Base-by-base conservation (phyloP, 1,140 invertebrate genomes). In the Scaptomyza hsui region DNA sequence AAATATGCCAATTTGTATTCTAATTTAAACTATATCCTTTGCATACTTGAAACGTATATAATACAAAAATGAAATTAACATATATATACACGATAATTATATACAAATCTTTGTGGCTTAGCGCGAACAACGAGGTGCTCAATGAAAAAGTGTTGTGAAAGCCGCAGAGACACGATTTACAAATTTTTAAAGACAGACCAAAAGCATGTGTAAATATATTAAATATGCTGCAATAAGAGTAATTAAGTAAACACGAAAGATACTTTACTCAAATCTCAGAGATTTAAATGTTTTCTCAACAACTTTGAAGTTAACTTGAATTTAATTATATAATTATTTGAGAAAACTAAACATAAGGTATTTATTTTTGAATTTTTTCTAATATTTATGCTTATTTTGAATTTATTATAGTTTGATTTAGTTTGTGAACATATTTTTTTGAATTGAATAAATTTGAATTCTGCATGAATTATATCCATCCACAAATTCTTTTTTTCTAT, bases 371-470 rank as follows among this genome's bases (percentile, higher is more conserved):
- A 21, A 9, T 57, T 48, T 41, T 44, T 59, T 35, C 29, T 52
- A 35, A 26, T 52, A 60, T 41, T 42, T 39, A 59, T 60, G 63
- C 55, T 60, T 62, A 60, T 63, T 52, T 59, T 55, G 10, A 51
- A 65, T 32, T 60, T 52, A 44, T 18, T 42, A 32, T 32, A 32
- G 32, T 53, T 72, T 37, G 6, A 51, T 44, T 56, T 37, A 3
- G 16, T 48, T 48, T 62, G 21, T 41, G 26, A 63, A 21, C 29
- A 47, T 47, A 15, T 6, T 15, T 52, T 7, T 16, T 21, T 55
- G 35, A 55, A 72, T 61, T 68, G 41, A 68, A 72, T 68, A 60
- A 68, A 72, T 61, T 68, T 71, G 52, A 71, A 65, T 59, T 71
- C 53, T 24, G 24, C n/a, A 32, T 52, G 15, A 47, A 37, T 39